phyloP scores from a whole-genome alignment of 64 coral and sea anemone species.

The Astreopora myriophthalma region DNA sequence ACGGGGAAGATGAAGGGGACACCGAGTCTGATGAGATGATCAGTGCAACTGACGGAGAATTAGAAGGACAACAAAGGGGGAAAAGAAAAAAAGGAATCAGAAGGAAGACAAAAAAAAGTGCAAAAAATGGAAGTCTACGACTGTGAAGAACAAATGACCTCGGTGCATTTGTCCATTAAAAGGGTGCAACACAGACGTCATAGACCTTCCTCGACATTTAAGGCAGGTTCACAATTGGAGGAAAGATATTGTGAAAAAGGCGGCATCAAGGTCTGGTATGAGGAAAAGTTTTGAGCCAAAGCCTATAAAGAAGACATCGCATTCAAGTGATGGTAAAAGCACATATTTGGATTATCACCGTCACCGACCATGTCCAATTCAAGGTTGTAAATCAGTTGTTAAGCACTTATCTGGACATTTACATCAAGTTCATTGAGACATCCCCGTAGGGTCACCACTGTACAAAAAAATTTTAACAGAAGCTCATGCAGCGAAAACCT shows the following conservation, averaged over 20 bases:
- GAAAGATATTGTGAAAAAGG: slow-evolving; percentile 21
- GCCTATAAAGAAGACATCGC: not conserved
- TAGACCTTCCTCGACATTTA: slow-evolving; percentile 56
- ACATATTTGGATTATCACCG: not conserved
- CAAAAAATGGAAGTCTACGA: not conserved
- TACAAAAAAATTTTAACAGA: slow-evolving; percentile 23
- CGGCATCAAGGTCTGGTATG: slow-evolving; percentile 12
- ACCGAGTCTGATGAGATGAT: not conserved
- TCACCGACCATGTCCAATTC: slow-evolving; percentile 19
- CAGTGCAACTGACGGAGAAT: not conserved
- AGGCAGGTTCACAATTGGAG: slow-evolving; percentile 12
- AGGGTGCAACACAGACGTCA: not conserved
- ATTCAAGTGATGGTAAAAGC: not conserved
- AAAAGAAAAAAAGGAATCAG: not conserved
- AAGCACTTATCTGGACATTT: slow-evolving; percentile 39
- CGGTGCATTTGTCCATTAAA: not conserved
- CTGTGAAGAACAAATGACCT: not conserved
- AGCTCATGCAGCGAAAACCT: slow-evolving; percentile 24
- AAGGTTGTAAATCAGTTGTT: slow-evolving; percentile 26
- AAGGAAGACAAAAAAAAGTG: not conserved
- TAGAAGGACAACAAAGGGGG: not conserved
- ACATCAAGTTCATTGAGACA: not conserved
- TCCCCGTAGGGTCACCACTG: not conserved
- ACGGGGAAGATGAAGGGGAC: not conserved
- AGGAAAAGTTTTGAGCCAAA: slow-evolving; percentile 24